Conservation (phyloP, 1,140 invertebrate species). For the Antheraea pernyi region DNA sequence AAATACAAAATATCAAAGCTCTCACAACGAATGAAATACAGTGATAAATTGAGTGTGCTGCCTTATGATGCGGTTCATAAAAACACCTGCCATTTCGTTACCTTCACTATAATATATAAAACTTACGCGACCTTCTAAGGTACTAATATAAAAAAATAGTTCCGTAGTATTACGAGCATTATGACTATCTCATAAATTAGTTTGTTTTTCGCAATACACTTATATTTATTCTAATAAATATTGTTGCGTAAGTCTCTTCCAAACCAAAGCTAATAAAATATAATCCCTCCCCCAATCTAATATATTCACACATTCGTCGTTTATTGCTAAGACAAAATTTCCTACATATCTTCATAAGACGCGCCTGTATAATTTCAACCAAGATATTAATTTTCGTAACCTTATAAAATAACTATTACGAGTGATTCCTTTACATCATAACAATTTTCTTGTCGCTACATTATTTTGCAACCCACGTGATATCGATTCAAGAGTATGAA, state of each 20-base stretch:
- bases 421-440: too few relatives aligned
- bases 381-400: too few relatives aligned
- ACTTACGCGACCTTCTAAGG: slow-evolving; percentile 7
- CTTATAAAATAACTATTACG: too few relatives aligned
- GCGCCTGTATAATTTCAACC: too few relatives aligned
- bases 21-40: neutral
- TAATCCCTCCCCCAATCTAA: too few relatives aligned
- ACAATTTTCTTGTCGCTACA: too few relatives aligned
- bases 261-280: neutral
- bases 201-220: neutral
- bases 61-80: slow-evolving; percentile 1
- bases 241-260: neutral
- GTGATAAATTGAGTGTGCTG: neutral
- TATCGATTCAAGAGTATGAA: too few relatives aligned
- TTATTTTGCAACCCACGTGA: too few relatives aligned
- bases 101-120: slow-evolving; percentile 10
- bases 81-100: slow-evolving; percentile 14
- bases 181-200: neutral
- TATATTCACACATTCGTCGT: too few relatives aligned
- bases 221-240: neutral
- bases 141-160: neutral
- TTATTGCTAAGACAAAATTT: too few relatives aligned
- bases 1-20: neutral
- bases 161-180: neutral
- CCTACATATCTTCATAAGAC: too few relatives aligned